Conservation (phyloP, 2,113 vertebrate species). For the Synchiropus splendidus region DNA sequence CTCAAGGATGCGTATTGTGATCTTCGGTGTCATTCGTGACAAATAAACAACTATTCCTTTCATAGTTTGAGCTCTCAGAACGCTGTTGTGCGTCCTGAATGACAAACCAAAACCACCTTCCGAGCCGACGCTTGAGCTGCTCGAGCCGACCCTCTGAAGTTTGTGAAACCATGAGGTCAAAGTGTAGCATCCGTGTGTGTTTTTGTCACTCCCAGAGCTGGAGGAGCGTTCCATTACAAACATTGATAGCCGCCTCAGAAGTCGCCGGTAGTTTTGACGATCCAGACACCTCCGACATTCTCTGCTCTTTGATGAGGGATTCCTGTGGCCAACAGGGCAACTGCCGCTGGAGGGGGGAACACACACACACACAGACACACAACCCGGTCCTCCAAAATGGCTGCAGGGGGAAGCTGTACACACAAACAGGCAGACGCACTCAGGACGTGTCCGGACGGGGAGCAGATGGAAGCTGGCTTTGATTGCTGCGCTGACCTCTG, state of each 20-base stretch:
- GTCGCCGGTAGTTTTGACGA: slow-evolving; percentile 36
- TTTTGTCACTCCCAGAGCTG: slow-evolving; percentile 1
- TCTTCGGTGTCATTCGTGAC: no score
- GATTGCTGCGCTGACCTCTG: slow-evolving; percentile 65
- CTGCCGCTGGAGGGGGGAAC: slow-evolving; percentile 33
- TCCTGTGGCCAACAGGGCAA: slow-evolving; percentile 45
- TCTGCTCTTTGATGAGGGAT: slow-evolving; percentile 52
- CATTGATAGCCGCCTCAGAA: slow-evolving; percentile 24
- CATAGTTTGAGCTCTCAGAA: no score
- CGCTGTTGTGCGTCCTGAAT: no score
- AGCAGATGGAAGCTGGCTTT: slow-evolving; percentile 62
- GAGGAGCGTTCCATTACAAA: slow-evolving; percentile 12
- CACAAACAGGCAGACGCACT: slow-evolving; percentile 20
- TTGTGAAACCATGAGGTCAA: not conserved
- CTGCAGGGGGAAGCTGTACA: slow-evolving; percentile 25
- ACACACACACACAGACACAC: slow-evolving; percentile 15
- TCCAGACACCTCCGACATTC: slow-evolving; percentile 45
- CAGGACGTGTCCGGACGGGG: slow-evolving; percentile 48
- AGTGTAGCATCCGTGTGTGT: not conserved
- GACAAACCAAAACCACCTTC: no score
- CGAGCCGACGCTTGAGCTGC: no score
- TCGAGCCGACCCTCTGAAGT: no score
- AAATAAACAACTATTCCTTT: no score
- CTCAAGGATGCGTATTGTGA: no score
- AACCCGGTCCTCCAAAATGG: slow-evolving; percentile 36